Evolutionary conservation across 2,113 vertebrate species (phyloP), one percentile per base, ranked within the genome.

Genomic region (Raja brachyura): DNA sequence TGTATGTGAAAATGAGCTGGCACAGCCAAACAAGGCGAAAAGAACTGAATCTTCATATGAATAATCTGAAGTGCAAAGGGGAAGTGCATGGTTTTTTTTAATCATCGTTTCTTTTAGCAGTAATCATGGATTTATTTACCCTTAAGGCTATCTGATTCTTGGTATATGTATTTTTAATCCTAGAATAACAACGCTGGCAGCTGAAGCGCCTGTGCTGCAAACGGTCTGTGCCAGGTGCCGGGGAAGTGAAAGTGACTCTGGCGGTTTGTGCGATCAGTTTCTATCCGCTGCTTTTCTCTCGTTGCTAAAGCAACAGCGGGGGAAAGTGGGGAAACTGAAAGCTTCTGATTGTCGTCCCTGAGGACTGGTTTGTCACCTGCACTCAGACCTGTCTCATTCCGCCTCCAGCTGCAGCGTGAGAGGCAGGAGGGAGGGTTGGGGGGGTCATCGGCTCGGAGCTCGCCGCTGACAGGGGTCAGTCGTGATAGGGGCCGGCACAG

Each of bases 91-190:
- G 5, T n/a, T n/a, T 56, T 25, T 81, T 56, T 48, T 83, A 25
- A 9, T 28, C 25, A 86, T 61, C 59, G n/a, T 54, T 56, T 83
- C 48, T 83, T n/a, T 88, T 59, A 63, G 14, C 18, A 31, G 56
- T 54, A 61, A 86, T 86, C n/a, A n/a, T 20, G 63, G 0, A 28
- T 5, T 86, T 86, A 59, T 31, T 61, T 14, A 86, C 25, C 61
- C 56, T 88, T 61, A 63, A 63, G 59, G 59, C 11, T 61, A 88
- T n/a, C 83, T 88, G 14, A 31, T 88, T 85, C 81, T 88, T 88
- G 63, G 63, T 63, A 63, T 88, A 63, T 88, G 63, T 85, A 85
- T 85, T 88, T 86, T 88, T 63, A 88, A 88, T 88, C 59, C 83
- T 88, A 31, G 28, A 63, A n/a, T n/a, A 88, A 66, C 59, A 88